A percentile compares a stretch with the other conserved stretches of the same genome.
phyloP scores from a whole-genome alignment of 2,888 invertebrate species.

The Tanytarsus gracilentus region DNA sequence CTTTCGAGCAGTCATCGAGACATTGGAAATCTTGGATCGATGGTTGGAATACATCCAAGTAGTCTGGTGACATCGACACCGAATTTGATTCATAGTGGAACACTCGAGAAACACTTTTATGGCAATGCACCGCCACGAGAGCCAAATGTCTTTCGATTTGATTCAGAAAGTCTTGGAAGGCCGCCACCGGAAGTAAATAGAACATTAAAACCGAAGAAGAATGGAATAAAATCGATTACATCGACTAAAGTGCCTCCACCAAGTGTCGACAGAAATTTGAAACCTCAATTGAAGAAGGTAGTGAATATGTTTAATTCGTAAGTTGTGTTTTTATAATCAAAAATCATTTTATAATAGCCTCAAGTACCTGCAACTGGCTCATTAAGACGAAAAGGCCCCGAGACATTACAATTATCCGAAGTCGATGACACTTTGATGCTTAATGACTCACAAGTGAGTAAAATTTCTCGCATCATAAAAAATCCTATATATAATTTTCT shows the following conservation, averaged over 20 bases:
- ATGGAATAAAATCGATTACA: constrained; percentile 33
- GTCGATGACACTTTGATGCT: constrained; percentile 12
- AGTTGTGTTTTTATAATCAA: neutral
- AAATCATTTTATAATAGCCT: neutral
- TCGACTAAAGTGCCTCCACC: constrained; percentile 37
- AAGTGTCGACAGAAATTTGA: constrained; percentile 54
- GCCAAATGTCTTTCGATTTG: constrained; percentile 47
- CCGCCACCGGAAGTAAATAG: constrained; percentile 68
- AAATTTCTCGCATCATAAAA: neutral
- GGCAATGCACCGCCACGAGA: constrained; percentile 47
- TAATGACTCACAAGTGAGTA: constrained; percentile 22
- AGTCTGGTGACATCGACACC: constrained; percentile 37
- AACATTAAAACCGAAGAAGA: constrained; percentile 60
- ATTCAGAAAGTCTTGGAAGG: constrained; percentile 36
- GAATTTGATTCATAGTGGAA: constrained; percentile 36
- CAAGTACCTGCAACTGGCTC: constrained; percentile 30
- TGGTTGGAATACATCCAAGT: neutral
- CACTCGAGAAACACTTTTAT: constrained; percentile 43
- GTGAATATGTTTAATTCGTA: neutral
- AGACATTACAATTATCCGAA: constrained; percentile 34
- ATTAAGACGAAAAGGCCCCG: constrained; percentile 37
- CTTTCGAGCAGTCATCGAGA: constrained; percentile 39
- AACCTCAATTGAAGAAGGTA: constrained; percentile 49
- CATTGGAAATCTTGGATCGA: constrained; percentile 29
- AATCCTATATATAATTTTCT: neutral